Base-by-base conservation (phyloP, 2,888 invertebrate species). In the Mongoloraphidia duomilia region DNA sequence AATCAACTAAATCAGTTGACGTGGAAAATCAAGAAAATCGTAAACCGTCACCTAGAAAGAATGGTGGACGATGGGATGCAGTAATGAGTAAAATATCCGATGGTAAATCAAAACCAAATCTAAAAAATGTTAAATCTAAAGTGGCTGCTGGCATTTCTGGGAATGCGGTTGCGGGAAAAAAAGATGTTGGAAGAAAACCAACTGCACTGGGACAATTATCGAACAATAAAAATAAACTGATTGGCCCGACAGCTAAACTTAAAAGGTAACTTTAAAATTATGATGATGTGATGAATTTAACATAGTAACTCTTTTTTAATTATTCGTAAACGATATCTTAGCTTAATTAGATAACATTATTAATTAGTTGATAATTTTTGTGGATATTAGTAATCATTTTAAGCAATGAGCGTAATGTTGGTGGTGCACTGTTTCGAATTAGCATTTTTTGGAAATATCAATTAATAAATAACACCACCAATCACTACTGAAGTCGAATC, bases 81-180 rank as follows among this genome's bases (percentile, higher is more conserved):
- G 89, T 91, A 45, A 82, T 86, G 79, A 85, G 82, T 66, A 84
- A 84, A 66, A 85, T 87, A 53, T 80, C 82, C 41, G 80, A 80
- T 55, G 79, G 78, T 52, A 79, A 77, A 57, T 73, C 74, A 38
- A 83, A 84, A 62, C 78, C 82, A 10, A 80, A 82, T 55, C 71
- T 80, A 56, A 88, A 86, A 67, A 91, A 93, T 64, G 84, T 93
- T 36, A 93, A 92, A 67, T 88, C 92, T 43, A 85, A 88, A 68
- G 83, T 90, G 52, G 75, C 76, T 55, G 76, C 77, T 60, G 71
- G 72, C 14, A 70, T 70, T 59, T 69, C 71, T 9, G 61, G 71
- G 54, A 71, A 57, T 49, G 56, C 56, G 52, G 53, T 51, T 49
- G 51, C 55, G 48, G 51, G 45, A 34, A 49, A 33, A 34, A 48